Evolutionary conservation across 2,888 invertebrate genomes (phyloP), one percentile per base, ranked within the genome.

Genomic region (Trachelus tabidus): DNA sequence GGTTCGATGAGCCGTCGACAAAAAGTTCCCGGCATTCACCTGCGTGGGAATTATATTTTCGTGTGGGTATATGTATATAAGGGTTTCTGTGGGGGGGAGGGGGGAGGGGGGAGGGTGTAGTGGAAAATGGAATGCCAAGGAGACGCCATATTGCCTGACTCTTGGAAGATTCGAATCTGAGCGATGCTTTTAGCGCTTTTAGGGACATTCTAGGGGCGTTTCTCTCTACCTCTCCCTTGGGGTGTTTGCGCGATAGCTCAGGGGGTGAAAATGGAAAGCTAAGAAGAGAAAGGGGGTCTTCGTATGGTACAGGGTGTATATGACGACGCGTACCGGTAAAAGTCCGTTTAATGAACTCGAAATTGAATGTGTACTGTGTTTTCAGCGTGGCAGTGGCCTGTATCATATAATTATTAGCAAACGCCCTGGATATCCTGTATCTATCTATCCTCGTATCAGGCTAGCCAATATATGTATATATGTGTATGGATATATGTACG

Each of bases 121-220:
- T 31, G 73, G 35, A 74, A 30, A 35, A 34, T 73, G 11, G 34
- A 73, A 69, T 35, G n/a, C 34, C 69, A 33, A 31, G 34, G 37
- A 73, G 69, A 34, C 68, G n/a, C 34, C 69, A 33, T 76, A 76
- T 34, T 69, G 34, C 33, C 1, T 31, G 69, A 12, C 37, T 23
- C 35, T 11, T 76, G 33, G 34, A 33, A 71, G 71, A 71, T 71
- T 31, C 74, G n/a, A 35, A 74, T 74, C 74, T 34, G 31, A 30
- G 30, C 12, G 74, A 34, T 33, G 74, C 74, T 74, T 34, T 74
- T 34, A 74, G 23, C 74, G 74, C 74, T 74, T 74, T 74, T 35
- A 34, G 30, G 35, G 74, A 30, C 30, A 34, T 74, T 74, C 74
- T 30, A 30, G 35, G 31, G 31, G 71, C 31, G 71, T 71, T 33